Base-by-base conservation (phyloP, 2,888 invertebrate species). In the Apotomis betuletana region DNA sequence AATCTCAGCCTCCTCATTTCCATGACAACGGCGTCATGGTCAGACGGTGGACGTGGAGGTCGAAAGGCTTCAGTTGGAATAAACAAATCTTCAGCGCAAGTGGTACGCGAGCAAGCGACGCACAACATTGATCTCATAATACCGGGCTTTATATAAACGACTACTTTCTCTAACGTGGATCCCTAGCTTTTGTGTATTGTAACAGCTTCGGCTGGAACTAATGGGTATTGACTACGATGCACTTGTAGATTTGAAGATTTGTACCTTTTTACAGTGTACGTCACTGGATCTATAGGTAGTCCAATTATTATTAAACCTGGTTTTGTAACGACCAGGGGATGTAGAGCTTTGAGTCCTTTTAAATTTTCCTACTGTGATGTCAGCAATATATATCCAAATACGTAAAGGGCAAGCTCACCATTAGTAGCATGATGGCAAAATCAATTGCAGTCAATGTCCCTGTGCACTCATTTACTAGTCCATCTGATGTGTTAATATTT, bases 391-490 rank as follows among this genome's bases (percentile, higher is more conserved):
- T 54, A 67, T 15, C 71, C 44, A 71, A 67, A 67, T 60, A 44
- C 60, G 55, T 67, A 67, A 67, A 44, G 65, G 60, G 54, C 67
- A n/a, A n/a, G n/a, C 15, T 15, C 54, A 52, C 61, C 54, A 54
- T 67, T 71, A 12, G 49, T 4, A n/a, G 59, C 60, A 54, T 70
- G 65, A 54, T 60, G 59, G 27, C 65, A 60, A 46, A 71, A 15
- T 71, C 60, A 44, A 71, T 67, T 27, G 67, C 70, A 51, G 59
- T 71, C 67, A 67, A 67, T 71, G 41, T 71, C 60, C 60, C 67
- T 41, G 63, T 51, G 4, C 3, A 10, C 0, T 12, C 51, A 51
- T 8, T 51, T 4, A 51, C 51, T 4, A 51, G 51, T 4, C 51
- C 51, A 9, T 51, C 51, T n/a, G 54, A 49, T 36, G 74, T 67